Conservation (phyloP, 2,113 vertebrate species). For the Psilopogon haemacephalus region DNA sequence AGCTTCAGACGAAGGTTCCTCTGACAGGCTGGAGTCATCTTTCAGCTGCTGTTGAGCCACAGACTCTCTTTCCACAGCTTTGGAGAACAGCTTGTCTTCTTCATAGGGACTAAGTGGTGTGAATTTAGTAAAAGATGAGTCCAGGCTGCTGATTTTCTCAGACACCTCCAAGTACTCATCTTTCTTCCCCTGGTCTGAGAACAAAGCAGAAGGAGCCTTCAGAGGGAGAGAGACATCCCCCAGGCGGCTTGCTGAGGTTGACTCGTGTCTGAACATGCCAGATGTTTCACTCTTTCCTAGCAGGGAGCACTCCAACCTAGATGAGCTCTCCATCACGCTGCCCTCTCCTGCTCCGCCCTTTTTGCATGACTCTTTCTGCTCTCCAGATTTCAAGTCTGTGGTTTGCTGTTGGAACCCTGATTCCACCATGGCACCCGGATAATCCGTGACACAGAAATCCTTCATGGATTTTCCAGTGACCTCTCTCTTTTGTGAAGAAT, state of each 20-base stretch:
- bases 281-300: slow-evolving; percentile 54
- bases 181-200: slow-evolving; percentile 70
- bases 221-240: slow-evolving; percentile 77
- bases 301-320: slow-evolving; percentile 78
- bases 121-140: slow-evolving; percentile 78
- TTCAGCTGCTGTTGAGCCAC: slow-evolving; percentile 53
- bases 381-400: neutral
- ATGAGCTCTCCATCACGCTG: slow-evolving; percentile 72
- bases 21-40: slow-evolving; percentile 70
- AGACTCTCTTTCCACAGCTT: slow-evolving; percentile 24
- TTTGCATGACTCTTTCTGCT: neutral
- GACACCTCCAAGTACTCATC: slow-evolving; percentile 93
- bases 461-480: neutral
- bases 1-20: slow-evolving; percentile 75
- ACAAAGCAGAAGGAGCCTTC: slow-evolving; percentile 63
- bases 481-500: neutral
- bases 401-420: neutral
- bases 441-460: neutral
- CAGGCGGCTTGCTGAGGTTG: slow-evolving; percentile 67
- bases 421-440: neutral
- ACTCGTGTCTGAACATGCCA: slow-evolving; percentile 57
- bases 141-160: slow-evolving; percentile 77
- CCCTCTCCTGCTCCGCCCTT: neutral
- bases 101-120: slow-evolving; percentile 79
- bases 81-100: slow-evolving; percentile 74